Evolutionary conservation across 1,140 invertebrate genomes (phyloP), one percentile per base, ranked within the genome.

Genomic region (Drosophila pallidifrons): DNA sequence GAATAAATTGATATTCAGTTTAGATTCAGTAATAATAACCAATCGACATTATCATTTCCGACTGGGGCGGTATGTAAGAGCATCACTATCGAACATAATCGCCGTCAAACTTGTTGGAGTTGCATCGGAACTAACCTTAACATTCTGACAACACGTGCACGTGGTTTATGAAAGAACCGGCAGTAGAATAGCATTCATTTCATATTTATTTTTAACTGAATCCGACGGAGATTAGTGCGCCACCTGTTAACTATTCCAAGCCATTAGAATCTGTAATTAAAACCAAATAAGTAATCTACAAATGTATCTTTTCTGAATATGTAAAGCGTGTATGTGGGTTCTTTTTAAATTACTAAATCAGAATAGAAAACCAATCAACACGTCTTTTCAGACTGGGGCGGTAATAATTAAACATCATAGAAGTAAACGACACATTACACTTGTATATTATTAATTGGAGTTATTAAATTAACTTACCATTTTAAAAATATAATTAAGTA

Each of bases 381-480:
- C 81, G 35, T 81, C 81, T 83, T 25, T 88, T 88, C 83, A 85
- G 83, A 88, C 83, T 85, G 81, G 81, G 83, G 83, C 83, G 85
- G 81, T 88, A 89, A 45, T 5, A 46, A 32, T 41, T 38, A 46
- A 75, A 65, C 13, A 99, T 94, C 93, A 97, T 95, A 1, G 97
- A 97, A 16, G 98, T 25, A 49, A 28, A 0, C 1, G 1, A 4
- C 5, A n/a, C 54, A 3, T 15, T 16, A 4, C 1, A 5, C 6
- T 46, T 59, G 1, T 43, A 16, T 3, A 32, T 10, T n/a, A 8
- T 0, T 99, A 45, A 45, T 45, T 8, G 2, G 5, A 25, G 13
- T n/a, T 0, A 97, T 95, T 93, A 99, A 99, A n/a, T 16, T n/a
- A 7, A 71, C 32, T 49, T 57, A 59, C 47, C 55, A 16, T 16